A percentile compares a stretch with the other conserved stretches of the same genome.
These are phyloP conservation scores for Epizoanthus ramosus DNA, from an alignment of 92 coral and sea anemone genomes.

Conservation along the genomic window DNA sequence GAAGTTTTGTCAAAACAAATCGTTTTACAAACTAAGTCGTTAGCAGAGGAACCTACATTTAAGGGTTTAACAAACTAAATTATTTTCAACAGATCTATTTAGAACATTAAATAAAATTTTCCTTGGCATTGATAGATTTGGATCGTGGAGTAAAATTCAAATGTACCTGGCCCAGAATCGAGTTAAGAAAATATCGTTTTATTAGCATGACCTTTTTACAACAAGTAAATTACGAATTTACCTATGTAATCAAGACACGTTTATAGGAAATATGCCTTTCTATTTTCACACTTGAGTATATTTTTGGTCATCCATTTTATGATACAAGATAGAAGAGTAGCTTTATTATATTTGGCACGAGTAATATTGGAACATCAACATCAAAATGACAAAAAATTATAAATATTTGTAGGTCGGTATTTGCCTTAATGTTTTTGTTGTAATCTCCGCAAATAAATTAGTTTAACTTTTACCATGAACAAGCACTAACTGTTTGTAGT, in stretches of 20 bases:
- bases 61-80: slow-evolving; percentile 1
- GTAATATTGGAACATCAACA: not conserved
- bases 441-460: slow-evolving; percentile 23
- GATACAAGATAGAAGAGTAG: not conserved
- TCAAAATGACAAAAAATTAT: slow-evolving; percentile 12
- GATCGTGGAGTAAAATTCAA: not conserved
- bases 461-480: not conserved
- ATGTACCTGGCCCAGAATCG: not conserved
- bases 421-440: slow-evolving; percentile 6
- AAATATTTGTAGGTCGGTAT: slow-evolving; percentile 7
- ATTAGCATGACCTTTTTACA: not conserved
- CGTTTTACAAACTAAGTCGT: slow-evolving; percentile 14
- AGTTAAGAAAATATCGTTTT: no score
- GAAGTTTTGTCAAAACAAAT: slow-evolving; percentile 20
- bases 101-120: not conserved
- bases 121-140: not conserved
- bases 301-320: not conserved
- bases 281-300: not conserved
- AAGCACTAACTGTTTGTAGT: slow-evolving; percentile 3
- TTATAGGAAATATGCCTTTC: not conserved
- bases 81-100: slow-evolving; percentile 8
- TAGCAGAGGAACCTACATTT: slow-evolving; percentile 18
- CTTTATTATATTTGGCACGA: not conserved
- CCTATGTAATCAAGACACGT: slow-evolving; percentile 19
- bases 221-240: slow-evolving; percentile 2